Evolutionary conservation across 2,797 vertebrate species (phyloP).

Genomic region (Coregonus sp.): DNA sequence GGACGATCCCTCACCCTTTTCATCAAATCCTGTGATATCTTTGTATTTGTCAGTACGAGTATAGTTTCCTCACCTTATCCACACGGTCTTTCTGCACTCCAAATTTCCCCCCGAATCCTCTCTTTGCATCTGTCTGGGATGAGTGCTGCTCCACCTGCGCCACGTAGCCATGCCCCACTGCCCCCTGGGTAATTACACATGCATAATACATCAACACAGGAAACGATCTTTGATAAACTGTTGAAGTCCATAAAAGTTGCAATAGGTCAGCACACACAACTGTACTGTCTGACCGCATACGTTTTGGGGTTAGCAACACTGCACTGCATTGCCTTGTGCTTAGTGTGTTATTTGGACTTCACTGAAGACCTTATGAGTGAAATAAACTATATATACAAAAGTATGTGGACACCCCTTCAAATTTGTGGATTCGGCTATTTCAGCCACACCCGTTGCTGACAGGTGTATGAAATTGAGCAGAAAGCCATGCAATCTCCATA

Average conservation of each 20-base stretch:
- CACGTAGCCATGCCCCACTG: constrained; percentile 86
- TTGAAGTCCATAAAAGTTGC: background rate
- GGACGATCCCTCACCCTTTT: background rate
- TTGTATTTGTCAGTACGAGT: background rate
- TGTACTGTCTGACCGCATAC: background rate
- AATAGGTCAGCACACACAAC: background rate
- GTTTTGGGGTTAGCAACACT: background rate
- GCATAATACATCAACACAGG: background rate
- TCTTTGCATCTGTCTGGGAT: constrained; percentile 90
- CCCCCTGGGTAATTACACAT: constrained; percentile 72
- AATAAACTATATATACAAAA: too few species aligned
- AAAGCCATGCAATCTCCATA: too few species aligned
- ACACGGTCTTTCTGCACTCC: constrained; percentile 90
- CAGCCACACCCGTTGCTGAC: too few species aligned
- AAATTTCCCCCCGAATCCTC: constrained; percentile 92
- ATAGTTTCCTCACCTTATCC: constrained; percentile 82
- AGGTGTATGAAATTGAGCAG: too few species aligned
- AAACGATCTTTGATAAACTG: background rate
- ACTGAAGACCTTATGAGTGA: background rate
- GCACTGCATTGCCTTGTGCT: background rate
- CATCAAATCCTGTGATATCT: background rate
- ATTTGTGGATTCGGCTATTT: too few species aligned
- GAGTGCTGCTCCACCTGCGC: constrained; percentile 87
- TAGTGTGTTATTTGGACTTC: background rate
- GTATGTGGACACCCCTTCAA: too few species aligned